These are phyloP conservation scores for Acleris sparsana DNA, from an alignment of 2,888 invertebrate species.

Conservation along the genomic window DNA sequence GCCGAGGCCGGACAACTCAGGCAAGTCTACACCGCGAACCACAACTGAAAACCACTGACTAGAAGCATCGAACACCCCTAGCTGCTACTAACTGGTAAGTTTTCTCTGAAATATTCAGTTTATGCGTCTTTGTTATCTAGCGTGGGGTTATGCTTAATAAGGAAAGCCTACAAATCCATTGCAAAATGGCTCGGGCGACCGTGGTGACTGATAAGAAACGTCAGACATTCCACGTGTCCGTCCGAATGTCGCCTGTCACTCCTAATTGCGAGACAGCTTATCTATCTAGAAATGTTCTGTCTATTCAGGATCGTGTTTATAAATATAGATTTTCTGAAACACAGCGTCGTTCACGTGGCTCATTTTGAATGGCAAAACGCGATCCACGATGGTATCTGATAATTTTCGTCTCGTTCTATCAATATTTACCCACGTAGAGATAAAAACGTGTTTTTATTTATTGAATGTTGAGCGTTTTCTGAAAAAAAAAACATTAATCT, in stretches of 20 bases:
- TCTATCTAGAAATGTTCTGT: neutral
- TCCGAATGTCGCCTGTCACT: constrained; percentile 16
- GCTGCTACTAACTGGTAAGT: constrained; percentile 18
- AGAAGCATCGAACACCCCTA: neutral
- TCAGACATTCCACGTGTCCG: constrained; percentile 31
- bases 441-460: constrained; percentile 25
- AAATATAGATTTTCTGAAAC: constrained; percentile 1
- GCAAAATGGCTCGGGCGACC: constrained; percentile 33
- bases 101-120: neutral
- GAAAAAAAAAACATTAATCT: constrained; percentile 26
- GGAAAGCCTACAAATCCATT: constrained; percentile 33
- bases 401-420: constrained; percentile 3
- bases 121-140: constrained; percentile 48
- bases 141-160: constrained; percentile 18
- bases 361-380: neutral
- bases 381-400: neutral
- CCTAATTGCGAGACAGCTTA: constrained; percentile 1
- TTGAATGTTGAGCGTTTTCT: constrained; percentile 17
- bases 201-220: constrained; percentile 35
- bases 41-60: constrained; percentile 3
- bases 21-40: constrained; percentile 31
- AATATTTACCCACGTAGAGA: constrained; percentile 3
- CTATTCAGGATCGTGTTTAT: neutral
- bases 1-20: constrained; percentile 9
- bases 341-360: constrained; percentile 6